These are phyloP conservation scores for Anguilla rostrata DNA, from an alignment of 2,113 vertebrate genomes.

Conservation along the genomic window DNA sequence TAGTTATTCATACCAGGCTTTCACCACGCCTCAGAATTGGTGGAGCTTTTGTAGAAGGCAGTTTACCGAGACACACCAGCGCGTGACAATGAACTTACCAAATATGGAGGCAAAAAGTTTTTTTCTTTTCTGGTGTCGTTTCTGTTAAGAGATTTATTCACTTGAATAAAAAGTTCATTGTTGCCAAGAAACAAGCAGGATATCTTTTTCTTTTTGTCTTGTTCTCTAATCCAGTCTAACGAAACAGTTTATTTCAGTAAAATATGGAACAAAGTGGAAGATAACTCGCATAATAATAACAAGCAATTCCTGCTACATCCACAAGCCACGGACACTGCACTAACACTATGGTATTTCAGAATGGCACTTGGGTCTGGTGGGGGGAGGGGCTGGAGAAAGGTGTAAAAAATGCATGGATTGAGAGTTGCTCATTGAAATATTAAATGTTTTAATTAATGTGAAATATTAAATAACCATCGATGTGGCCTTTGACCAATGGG, in stretches of 20 bases:
- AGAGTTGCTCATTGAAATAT: not conserved
- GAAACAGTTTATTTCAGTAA: not conserved
- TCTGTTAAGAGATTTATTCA: conserved; percentile 56
- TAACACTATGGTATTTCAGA: not conserved
- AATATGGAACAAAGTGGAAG: not conserved
- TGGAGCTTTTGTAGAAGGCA: conserved; percentile 39
- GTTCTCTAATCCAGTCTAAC: not conserved
- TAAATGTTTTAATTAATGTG: not conserved
- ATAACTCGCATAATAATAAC: not conserved
- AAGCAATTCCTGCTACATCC: not conserved
- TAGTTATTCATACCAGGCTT: conserved; percentile 53
- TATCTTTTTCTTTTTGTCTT: not conserved
- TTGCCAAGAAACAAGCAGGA: conserved; percentile 40
- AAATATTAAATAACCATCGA: not conserved
- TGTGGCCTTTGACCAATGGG: not conserved
- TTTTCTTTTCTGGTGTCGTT: conserved; percentile 49
- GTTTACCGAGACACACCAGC: conserved; percentile 38
- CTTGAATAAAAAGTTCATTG: conserved; percentile 65
- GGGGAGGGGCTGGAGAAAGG: too few species aligned
- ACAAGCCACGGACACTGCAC: not conserved
- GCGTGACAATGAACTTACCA: conserved; percentile 41
- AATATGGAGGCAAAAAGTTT: conserved; percentile 47
- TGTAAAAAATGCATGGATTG: not conserved
- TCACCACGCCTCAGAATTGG: conserved; percentile 41
- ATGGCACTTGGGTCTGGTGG: not conserved